phyloP scores from a whole-genome alignment of 2,797 vertebrate species.

The Steatocranus sp. region DNA sequence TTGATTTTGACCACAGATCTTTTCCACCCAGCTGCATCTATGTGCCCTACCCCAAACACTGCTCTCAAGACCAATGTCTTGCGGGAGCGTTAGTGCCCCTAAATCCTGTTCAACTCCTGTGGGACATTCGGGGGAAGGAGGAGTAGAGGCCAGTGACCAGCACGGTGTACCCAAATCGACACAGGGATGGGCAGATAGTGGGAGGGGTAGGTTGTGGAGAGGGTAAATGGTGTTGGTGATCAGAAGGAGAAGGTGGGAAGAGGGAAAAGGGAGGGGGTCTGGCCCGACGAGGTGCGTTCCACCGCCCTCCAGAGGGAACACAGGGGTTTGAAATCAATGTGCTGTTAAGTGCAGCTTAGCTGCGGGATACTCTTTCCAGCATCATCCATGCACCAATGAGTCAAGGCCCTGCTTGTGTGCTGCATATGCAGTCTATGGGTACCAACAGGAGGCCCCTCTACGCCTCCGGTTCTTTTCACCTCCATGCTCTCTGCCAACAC shows the following conservation, averaged over 20 bases:
- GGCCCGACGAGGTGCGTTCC: slow-evolving; percentile 52
- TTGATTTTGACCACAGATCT: slow-evolving; percentile 76
- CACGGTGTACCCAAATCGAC: slow-evolving; percentile 54
- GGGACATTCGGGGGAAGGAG: slow-evolving; percentile 23
- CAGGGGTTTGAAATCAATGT: slow-evolving; percentile 80
- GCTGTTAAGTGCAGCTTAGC: slow-evolving; percentile 82
- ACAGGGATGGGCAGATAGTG: slow-evolving; percentile 2
- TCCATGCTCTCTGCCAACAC: slow-evolving; percentile 59
- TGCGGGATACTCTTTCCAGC: slow-evolving; percentile 60
- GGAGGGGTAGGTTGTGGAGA: slow-evolving; percentile 34
- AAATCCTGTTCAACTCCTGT: slow-evolving; percentile 41
- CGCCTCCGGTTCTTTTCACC: slow-evolving; percentile 54
- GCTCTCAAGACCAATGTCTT: slow-evolving; percentile 53
- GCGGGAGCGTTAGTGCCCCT: slow-evolving; percentile 54
- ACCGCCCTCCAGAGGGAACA: slow-evolving; percentile 63
- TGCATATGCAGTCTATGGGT: slow-evolving; percentile 35
- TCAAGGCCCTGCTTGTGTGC: slow-evolving; percentile 29
- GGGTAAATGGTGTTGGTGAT: slow-evolving; percentile 43
- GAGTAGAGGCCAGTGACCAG: slow-evolving; percentile 32
- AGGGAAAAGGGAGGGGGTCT: slow-evolving; percentile 5
- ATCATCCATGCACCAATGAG: slow-evolving; percentile 72
- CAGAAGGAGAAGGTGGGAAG: slow-evolving; percentile 22
- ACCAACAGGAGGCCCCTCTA: slow-evolving; percentile 30
- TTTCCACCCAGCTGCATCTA: slow-evolving; percentile 63
- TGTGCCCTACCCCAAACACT: slow-evolving; percentile 36